Conservation (phyloP, 2,113 vertebrate genomes). For the Felis catus region DNA sequence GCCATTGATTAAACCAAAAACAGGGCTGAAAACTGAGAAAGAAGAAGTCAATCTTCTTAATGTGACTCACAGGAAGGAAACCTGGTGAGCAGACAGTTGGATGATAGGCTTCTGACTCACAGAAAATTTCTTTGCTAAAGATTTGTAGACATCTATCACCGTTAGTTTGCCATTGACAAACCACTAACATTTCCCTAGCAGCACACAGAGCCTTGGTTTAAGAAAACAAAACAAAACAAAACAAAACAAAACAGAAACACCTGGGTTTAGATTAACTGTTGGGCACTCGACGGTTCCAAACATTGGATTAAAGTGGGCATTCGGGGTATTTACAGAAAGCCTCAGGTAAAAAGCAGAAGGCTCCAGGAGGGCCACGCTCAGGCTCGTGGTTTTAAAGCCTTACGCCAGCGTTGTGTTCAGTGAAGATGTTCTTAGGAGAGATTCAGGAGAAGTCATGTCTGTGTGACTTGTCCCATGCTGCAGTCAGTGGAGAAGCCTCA, state of each 20-base stretch:
- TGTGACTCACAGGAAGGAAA: conserved; percentile 76
- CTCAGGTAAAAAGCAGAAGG: background rate
- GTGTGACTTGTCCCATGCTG: background rate
- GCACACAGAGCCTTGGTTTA: background rate
- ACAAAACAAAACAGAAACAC: background rate
- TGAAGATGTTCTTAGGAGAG: background rate
- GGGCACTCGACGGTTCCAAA: background rate
- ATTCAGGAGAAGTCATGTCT: background rate
- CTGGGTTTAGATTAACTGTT: background rate
- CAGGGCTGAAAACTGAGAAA: conserved; percentile 47
- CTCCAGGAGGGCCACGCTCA: background rate
- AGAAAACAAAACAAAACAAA: background rate
- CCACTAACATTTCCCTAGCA: background rate
- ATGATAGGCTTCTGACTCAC: conserved; percentile 71
- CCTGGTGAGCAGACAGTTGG: conserved; percentile 36
- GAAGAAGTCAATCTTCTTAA: conserved; percentile 48
- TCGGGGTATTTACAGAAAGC: background rate
- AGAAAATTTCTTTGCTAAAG: conserved; percentile 38
- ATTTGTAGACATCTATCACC: background rate
- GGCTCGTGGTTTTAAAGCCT: background rate
- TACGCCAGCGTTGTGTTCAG: too few species aligned
- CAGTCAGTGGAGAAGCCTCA: background rate
- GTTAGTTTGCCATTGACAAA: conserved; percentile 33
- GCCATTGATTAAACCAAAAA: background rate
- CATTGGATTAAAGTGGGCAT: background rate